These are phyloP conservation scores for Tuberolachnus salignus DNA, from an alignment of 2,888 invertebrate genomes.

Conservation along the genomic window DNA sequence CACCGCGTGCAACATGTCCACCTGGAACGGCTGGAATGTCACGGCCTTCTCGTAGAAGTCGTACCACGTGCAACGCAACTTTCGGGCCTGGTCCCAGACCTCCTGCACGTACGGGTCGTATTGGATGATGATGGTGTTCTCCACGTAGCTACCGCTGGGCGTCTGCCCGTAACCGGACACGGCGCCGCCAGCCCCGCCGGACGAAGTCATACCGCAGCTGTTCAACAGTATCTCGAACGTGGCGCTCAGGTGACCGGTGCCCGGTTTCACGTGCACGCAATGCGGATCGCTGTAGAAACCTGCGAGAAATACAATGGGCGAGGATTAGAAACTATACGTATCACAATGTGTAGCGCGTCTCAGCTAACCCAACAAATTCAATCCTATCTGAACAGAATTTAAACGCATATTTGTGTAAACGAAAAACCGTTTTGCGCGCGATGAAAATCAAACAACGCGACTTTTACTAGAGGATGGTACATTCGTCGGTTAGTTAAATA, in stretches of 20 bases:
- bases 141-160: slow-evolving; percentile 90
- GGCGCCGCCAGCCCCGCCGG: slow-evolving; percentile 86
- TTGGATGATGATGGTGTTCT: slow-evolving; percentile 92
- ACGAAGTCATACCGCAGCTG: slow-evolving; percentile 91
- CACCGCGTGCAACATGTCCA: slow-evolving; percentile 93
- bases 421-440: too few species aligned
- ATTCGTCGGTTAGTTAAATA: too few species aligned
- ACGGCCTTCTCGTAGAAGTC: slow-evolving; percentile 95
- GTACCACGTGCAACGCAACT: slow-evolving; percentile 92
- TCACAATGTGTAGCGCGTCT: too few species aligned
- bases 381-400: too few species aligned
- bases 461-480: too few species aligned
- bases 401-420: too few species aligned
- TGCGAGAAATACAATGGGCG: slow-evolving; percentile 54
- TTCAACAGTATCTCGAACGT: slow-evolving; percentile 93
- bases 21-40: slow-evolving; percentile 93
- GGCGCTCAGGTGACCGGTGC: slow-evolving; percentile 87
- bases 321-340: not conserved
- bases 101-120: slow-evolving; percentile 94
- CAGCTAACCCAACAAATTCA: too few species aligned
- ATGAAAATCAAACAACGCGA: too few species aligned
- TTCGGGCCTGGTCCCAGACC: slow-evolving; percentile 91
- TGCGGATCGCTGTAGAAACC: slow-evolving; percentile 87
- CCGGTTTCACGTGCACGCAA: slow-evolving; percentile 89
- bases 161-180: slow-evolving; percentile 82